These are phyloP conservation scores for Panulirus ornatus DNA, from an alignment of 1,140 invertebrate genomes.

Conservation along the genomic window DNA sequence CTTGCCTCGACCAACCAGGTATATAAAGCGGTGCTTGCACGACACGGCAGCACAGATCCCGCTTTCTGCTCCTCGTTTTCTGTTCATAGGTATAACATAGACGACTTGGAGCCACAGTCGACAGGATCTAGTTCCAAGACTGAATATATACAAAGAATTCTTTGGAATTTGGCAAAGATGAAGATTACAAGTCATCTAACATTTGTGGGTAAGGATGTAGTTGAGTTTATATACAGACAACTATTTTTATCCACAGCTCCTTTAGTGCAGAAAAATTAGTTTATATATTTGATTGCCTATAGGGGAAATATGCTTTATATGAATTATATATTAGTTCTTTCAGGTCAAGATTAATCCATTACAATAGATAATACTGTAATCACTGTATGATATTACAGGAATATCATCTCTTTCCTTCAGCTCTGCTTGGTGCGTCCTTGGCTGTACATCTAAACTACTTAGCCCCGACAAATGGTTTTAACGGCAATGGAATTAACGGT, in stretches of 20 bases:
- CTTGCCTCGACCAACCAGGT: background rate
- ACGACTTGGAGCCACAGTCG: too few relatives aligned
- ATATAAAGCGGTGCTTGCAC: background rate
- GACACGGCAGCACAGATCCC: background rate
- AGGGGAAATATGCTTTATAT: background rate
- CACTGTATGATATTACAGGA: too few relatives aligned
- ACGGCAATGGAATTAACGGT: conserved; percentile 23
- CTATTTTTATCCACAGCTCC: background rate
- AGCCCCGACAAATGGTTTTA: conserved; percentile 32
- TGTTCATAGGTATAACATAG: too few relatives aligned
- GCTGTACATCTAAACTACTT: conserved; percentile 33
- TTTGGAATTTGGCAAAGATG: background rate
- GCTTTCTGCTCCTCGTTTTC: background rate
- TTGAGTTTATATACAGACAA: background rate
- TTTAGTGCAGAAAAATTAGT: background rate
- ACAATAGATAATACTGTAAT: background rate
- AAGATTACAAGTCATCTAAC: background rate
- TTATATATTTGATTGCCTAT: too few relatives aligned
- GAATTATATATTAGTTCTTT: background rate
- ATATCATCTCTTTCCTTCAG: background rate
- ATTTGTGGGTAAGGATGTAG: background rate
- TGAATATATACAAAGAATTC: background rate
- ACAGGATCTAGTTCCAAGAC: background rate
- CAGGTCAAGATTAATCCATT: background rate
- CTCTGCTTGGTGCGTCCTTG: background rate